Evolutionary conservation across 2,888 invertebrate species (phyloP), one percentile per base, ranked within the genome.

Genomic region (Ennomos erosarius): DNA sequence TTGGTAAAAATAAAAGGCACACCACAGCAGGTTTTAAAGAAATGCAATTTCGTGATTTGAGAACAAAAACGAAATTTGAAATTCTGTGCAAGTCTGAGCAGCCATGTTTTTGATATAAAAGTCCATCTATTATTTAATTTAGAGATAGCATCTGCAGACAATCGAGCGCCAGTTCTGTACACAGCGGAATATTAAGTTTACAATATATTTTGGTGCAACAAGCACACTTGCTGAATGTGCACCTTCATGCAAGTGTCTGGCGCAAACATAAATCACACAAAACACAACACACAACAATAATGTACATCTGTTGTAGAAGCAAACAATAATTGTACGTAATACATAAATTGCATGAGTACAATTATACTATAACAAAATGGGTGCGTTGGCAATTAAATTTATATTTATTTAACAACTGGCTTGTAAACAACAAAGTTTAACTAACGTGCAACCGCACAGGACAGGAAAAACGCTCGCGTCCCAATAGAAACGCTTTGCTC

Each of bases 111-210:
- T 48, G 33, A 62, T 64, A 69, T 67, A 67, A 65, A 67, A 65
- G 60, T 65, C 62, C 64, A 64, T 67, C 60, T 65, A 67, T 64
- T 64, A 69, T 69, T 67, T 69, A 69, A 69, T 69, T 69, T 69
- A 59, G 60, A 67, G 69, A 69, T 64, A 69, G 53, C 67, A 69
- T 69, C 69, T 67, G 69, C 62, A 69, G 69, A 67, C 69, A 67
- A 69, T 69, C 49, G 68, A 58, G 62, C 63, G 47, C 57, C 57
- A 43, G 51, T 50, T 39, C 57, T 35, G 57, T 47, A 40, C 61
- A 50, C 59, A 52, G 61, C 37, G 35, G 67, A 67, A 65, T 67
- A 67, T 67, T 67, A 67, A 67, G 56, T 61, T 60, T 45, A 57
- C 63, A 49, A 62, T 65, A 64, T 65, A 55, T 67, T 26, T 69